Evolutionary conservation across 2,888 invertebrate genomes (phyloP), one percentile per base, ranked within the genome.

Genomic region (Platycheirus albimanus): DNA sequence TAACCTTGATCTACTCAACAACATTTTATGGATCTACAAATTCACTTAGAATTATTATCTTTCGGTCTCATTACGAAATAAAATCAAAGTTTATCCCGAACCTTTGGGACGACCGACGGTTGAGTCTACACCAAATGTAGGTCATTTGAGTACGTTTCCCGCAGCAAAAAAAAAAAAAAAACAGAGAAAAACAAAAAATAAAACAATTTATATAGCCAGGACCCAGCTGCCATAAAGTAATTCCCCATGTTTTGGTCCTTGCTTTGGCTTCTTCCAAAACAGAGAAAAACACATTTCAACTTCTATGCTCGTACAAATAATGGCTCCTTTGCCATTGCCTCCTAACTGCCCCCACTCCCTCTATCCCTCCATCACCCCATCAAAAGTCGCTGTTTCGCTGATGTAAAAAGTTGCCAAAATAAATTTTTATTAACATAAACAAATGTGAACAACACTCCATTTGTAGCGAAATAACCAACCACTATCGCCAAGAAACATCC

Each of bases 391-490:
- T 77, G 43, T 83, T 83, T 77, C 67, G 83, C 83, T 83, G 77
- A 83, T 83, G 83, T 83, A 77, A 77, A 83, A 83, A 83, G 83
- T 83, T 83, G 83, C 72, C 77, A 69, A 83, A 83, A 83, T 83
- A 83, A 83, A 77, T 83, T 83, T 83, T 83, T 83, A 83, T 83
- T 83, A 83, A 72, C 83, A 71, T 77, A 83, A 83, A 83, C 77
- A 83, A 83, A 83, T 83, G 83, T 83, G 83, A 83, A 83, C 77
- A 83, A 69, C 83, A 77, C 83, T 83, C 83, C 69, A 81, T 81
- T 77, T 56, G 71, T 17, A 77, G 67, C 49, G 38, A 47, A 72
- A 77, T 77, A 83, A 77, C 63, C 63, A 77, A 64, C 54, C 71
- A 72, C 72, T n/a, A n/a, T n/a, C n/a, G 69, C 49, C 72, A 63